A percentile compares a stretch with the other conserved stretches of the same genome.
phyloP scores from a whole-genome alignment of 2,797 vertebrate genomes.

The Diplodus puntazzo region DNA sequence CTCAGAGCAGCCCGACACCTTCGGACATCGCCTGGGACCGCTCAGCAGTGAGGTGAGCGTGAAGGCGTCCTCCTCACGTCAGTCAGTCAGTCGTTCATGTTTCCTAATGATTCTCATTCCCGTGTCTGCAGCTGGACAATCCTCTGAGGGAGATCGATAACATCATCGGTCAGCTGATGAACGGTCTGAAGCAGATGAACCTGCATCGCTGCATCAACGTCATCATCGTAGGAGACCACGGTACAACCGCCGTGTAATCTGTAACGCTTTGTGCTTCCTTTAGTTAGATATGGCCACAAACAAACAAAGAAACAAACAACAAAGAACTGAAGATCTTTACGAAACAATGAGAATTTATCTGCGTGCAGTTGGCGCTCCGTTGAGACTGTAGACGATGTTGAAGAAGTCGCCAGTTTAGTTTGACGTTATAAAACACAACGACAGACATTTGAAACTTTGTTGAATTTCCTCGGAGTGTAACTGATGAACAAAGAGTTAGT shows the following conservation, averaged over 20 bases:
- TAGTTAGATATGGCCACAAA: no score
- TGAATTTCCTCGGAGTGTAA: no score
- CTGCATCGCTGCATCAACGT: conserved; percentile 96
- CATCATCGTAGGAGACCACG: conserved; percentile 97
- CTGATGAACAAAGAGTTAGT: no score
- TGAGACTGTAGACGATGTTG: no score
- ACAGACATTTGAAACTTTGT: no score
- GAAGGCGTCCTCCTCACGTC: background rate
- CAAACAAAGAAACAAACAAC: no score
- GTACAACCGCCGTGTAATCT: conserved; percentile 72
- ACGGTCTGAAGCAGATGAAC: conserved; percentile 96
- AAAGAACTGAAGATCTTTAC: no score
- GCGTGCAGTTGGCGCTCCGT: no score
- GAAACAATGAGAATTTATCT: no score
- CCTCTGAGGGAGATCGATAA: conserved; percentile 94
- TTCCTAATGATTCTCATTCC: background rate
- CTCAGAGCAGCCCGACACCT: conserved; percentile 96
- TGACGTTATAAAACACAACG: no score
- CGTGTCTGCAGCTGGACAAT: conserved; percentile 88
- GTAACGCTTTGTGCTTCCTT: background rate
- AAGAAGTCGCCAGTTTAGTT: no score
- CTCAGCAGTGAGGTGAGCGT: conserved; percentile 93
- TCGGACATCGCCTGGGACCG: conserved; percentile 94
- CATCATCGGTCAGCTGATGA: conserved; percentile 96
- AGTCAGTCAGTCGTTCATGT: no score